Percentiles rank a stretch among this genome's conserved stretches.
Conservation (phyloP, 2,113 vertebrate genomes). For the Istiophorus platypterus region DNA sequence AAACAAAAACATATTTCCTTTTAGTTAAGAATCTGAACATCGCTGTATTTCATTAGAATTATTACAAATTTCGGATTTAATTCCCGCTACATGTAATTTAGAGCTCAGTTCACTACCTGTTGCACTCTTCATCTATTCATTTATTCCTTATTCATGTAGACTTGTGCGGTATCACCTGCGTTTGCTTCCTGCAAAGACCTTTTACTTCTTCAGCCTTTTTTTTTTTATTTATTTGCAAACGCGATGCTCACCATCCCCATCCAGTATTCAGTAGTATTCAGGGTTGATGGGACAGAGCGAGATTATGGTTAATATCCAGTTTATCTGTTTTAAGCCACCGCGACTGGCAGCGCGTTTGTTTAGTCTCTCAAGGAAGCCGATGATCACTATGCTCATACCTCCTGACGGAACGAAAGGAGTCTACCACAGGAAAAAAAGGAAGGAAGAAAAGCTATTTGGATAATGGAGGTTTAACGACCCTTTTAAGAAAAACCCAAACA, state of each 20-base stretch:
- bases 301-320: constrained; percentile 46
- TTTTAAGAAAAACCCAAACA: constrained; percentile 31
- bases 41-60: neutral
- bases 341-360: constrained; percentile 33
- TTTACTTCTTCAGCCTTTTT: no score
- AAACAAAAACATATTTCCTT: no score
- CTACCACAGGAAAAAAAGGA: no score
- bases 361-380: constrained; percentile 42
- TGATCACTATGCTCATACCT: constrained; percentile 23
- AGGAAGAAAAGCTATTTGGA: constrained; percentile 68
- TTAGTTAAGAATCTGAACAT: neutral
- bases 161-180: neutral
- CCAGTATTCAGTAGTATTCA: no score
- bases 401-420: constrained; percentile 38
- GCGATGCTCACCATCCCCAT: no score
- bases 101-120: no score
- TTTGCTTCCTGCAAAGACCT: neutral
- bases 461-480: constrained; percentile 75
- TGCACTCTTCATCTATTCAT: no score
- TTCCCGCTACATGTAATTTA: no score
- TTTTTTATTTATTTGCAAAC: no score
- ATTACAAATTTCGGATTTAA: neutral
- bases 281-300: neutral
- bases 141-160: neutral
- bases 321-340: constrained; percentile 22